Evolutionary conservation across 2,888 invertebrate genomes (phyloP).

Genomic region (Cabera pusaria): DNA sequence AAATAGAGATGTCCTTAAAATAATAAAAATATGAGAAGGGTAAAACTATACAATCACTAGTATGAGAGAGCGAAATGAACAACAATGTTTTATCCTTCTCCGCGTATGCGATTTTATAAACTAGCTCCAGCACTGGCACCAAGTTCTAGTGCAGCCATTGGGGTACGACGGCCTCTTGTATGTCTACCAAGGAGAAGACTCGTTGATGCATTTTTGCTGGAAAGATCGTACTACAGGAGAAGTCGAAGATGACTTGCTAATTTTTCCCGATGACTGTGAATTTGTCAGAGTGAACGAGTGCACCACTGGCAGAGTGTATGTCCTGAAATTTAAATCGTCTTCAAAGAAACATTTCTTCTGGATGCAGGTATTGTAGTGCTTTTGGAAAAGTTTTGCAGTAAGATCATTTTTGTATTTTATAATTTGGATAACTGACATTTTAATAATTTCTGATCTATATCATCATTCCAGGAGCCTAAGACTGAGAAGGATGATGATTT

Average conservation of each 20-base stretch:
- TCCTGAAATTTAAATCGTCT: constrained; percentile 97
- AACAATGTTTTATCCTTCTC: too few species aligned
- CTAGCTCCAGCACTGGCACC: too few species aligned
- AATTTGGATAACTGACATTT: too few species aligned
- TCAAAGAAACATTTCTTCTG: constrained; percentile 98
- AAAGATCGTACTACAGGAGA: constrained; percentile 97
- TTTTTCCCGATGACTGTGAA: constrained; percentile 99
- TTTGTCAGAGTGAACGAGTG: constrained; percentile 97
- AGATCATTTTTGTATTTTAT: too few species aligned
- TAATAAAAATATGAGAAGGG: too few species aligned
- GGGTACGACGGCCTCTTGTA: constrained; percentile 97
- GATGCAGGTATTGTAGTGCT: constrained; percentile 89
- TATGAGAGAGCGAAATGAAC: too few species aligned
- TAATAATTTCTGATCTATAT: too few species aligned
- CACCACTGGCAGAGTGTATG: constrained; percentile 97
- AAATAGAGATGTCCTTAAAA: too few species aligned
- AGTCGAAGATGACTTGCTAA: constrained; percentile 98
- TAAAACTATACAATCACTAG: too few species aligned
- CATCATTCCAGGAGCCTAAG: constrained; percentile 96
- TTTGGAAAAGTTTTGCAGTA: too few species aligned
- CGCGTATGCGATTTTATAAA: too few species aligned
- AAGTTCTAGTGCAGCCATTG: constrained; percentile 97
- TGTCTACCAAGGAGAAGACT: constrained; percentile 98
- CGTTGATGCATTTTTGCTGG: constrained; percentile 99
- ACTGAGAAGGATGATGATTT: constrained; percentile 97